Base-by-base conservation (phyloP, 2,888 invertebrate species). In the Ferrisia virgata region DNA sequence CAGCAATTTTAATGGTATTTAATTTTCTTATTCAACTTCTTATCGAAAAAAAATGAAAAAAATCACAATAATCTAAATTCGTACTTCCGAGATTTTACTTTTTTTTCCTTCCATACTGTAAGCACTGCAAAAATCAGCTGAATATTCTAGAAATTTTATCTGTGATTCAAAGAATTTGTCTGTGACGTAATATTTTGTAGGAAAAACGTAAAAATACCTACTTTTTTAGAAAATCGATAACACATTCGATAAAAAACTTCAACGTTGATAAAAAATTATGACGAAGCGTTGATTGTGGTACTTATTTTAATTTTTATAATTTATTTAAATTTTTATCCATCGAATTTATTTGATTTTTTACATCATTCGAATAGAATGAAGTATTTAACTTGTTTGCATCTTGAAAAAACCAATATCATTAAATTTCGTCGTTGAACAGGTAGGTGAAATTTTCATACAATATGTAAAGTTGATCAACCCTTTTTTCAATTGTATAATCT, bases 221-320 rank as follows among this genome's bases (percentile, higher is more conserved):
- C 25, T 72, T 72, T 4, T n/a, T 8, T 33, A n/a, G 8, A 72
- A 72, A 72, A 72, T 72, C 72, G 36, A 36, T 76, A 18, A 76
- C 22, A 25, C 31, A 36, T 76, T 36, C 72, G 72, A 76, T 76
- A 76, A 76, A 76, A 69, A 69, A 69, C 15, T 64, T 64, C 64
- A 31, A 64, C 64, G 64, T 64, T 64, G 64, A 64, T 64, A 76
- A 76, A 36, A 18, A 76, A 76, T 76, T 76, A 36, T 76, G 72
- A 76, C 72, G 72, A 36, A 36, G 72, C 31, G 72, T 36, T 76
- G 72, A 33, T 33, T 33, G 36, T 28, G n/a, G 28, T 64, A 28
- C 6, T 28, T 15, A 64, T 64, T 64, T 15, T 31, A 31, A 64
- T 15, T 64, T 15, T 15, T 15, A 18, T 11, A 25, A 64, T 28